Evolutionary conservation across 2,113 vertebrate genomes (phyloP), one percentile per base, ranked within the genome.

Genomic region (Bucco capensis): DNA sequence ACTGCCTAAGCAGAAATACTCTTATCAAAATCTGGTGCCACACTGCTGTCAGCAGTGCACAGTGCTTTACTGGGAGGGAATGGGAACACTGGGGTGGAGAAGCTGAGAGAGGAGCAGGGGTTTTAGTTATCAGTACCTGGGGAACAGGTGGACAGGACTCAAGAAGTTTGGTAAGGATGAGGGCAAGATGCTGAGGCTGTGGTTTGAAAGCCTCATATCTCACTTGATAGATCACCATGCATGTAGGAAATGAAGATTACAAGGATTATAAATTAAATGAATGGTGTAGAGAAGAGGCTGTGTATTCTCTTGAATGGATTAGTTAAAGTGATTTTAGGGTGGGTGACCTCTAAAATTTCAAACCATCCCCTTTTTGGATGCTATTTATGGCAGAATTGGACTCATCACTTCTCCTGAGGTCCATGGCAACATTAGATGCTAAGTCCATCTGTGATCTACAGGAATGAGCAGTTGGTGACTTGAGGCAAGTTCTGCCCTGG

Each of bases 1-100:
- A 82, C 51, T 94, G 83, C 74, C 66, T 65, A 57, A 92, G 47
- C 88, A 58, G 71, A 93, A 95, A 94, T 86, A 90, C 16, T 95
- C 77, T 65, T 86, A 93, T 62, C 86, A 86, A 93, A 94, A 91
- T 61, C 73, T 94, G 92, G 70, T 72, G 65, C 88, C 42, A 61
- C 70, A 75, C 61, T 58, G 61, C 76, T 90, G 73, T 86, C 61
- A 57, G 69, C 79, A 86, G 72, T 0, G 0, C n/a, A 30, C 0
- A 0, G 18, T 88, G 83, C 58, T 44, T 90, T 62, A 46, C 40
- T 81, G 76, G 23, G 15, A 54, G 22, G 64, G 75, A 70, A 37
- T 35, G 25, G 37, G 75, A 58, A 54, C 47, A 31, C 30, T 31
- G 47, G 19, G 44, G 79, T 66, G 56, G 67, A 40, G 49, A 37